Evolutionary conservation across 2,113 vertebrate genomes (phyloP).

Genomic region (Nettapus auritus): DNA sequence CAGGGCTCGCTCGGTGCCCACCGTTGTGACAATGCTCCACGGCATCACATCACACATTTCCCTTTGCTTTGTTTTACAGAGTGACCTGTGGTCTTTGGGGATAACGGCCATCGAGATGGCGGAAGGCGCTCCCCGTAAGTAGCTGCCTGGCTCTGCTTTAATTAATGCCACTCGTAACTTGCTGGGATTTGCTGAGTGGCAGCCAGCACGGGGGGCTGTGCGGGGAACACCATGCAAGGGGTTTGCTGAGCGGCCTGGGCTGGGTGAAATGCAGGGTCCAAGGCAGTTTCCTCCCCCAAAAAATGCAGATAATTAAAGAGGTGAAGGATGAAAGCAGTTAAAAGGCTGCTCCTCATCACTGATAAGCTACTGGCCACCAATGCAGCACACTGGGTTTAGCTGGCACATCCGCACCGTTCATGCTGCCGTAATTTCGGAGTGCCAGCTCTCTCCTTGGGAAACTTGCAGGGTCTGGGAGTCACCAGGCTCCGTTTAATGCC

Average conservation of each 20-base stretch:
- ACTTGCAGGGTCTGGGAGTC: rapidly evolving
- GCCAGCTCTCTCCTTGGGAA: neutral
- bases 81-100: constrained; percentile 97
- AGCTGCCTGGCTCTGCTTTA: neutral
- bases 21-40: neutral
- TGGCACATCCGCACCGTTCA: neutral
- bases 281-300: neutral
- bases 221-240: neutral
- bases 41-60: rapidly evolving
- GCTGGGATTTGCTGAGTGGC: neutral
- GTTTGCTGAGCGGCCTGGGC: neutral
- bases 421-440: rapidly evolving
- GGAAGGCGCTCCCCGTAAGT: constrained; percentile 98
- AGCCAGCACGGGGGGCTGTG: rapidly evolving
- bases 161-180: neutral
- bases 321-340: neutral
- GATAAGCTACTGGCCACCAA: neutral
- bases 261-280: neutral
- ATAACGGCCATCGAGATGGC: constrained; percentile 99
- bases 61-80: constrained; percentile 80
- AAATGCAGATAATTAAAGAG: neutral
- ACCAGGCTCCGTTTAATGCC: neutral
- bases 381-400: neutral
- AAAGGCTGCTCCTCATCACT: neutral
- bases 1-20: neutral